Evolutionary conservation across 2,797 vertebrate species (phyloP), one percentile per base, ranked within the genome.

Genomic region (Sebastes steindachneri): DNA sequence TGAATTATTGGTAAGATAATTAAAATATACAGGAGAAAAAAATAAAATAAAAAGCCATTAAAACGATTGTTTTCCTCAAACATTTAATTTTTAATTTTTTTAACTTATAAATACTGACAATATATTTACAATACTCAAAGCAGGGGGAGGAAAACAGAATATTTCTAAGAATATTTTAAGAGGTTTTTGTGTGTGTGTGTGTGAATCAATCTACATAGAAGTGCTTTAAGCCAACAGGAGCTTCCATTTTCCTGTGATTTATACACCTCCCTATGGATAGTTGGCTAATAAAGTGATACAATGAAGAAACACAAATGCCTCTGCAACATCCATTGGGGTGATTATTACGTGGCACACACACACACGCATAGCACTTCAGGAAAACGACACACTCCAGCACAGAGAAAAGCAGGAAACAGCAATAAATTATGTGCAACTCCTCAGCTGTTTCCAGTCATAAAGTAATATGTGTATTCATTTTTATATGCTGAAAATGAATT

Each of bases 361-460:
- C 21, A 37, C 62, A 41, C 63, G 15, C 37, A 65, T 9, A 45
- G 35, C 53, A 54, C 37, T 65, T 11, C 26, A 68, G 33, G 45
- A 73, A 35, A 58, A 48, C 29, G 29, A 21, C 41, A 78, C 10
- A 74, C 2, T 3, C 19, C 26, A 9, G 14, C 75, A 48, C 6
- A 54, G 66, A 70, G 8, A 57, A 57, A 23, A 37, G 29, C 14
- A 65, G 26, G 23, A 31, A 69, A 64, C 21, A 53, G 21, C 29
- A 51, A 68, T 55, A 54, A 25, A 68, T 74, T 15, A 21, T 74
- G 9, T 51, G 25, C 53, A 66, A 23, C 60, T 75, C 45, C 23
- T 79, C 29, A 35, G 48, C 23, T 68, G 64, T 59, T 80, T 80
- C 64, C 73, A 53, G 57, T 75, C 48, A 68, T 64, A 70, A 79